Evolutionary conservation across 1,140 invertebrate genomes (phyloP), one percentile per base, ranked within the genome.

Genomic region (Eumaeus atala): DNA sequence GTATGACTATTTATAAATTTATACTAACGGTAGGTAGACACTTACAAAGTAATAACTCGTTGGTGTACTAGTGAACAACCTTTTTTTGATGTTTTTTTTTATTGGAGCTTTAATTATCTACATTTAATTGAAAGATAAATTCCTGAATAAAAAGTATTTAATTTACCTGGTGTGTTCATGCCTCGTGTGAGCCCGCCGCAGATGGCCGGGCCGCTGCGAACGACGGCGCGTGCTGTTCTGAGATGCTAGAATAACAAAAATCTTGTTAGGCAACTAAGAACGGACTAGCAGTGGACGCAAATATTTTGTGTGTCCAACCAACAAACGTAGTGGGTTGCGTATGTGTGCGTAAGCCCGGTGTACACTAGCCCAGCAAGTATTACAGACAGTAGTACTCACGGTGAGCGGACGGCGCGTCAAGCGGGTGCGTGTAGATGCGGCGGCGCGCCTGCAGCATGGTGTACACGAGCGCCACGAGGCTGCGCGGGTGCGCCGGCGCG

Each of bases 381-480:
- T 6, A 28, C 21, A 28, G 21, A 28, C 21, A 28, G 21, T 28
- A 28, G 21, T 28, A 28, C 21, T 28, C 21, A 42, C 38, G 44
- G 21, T 28, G 21, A 3, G 21, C 6, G 21, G 21, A n/a, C 33
- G 62, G 54, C 10, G 63, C 54, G 36, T 82, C 77, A 9, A 83
- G 67, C 9, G 80, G 77, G 28, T 79, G 73, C 38, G 79, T 83
- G 63, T 83, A 77, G 44, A 85, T 85, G 34, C 92, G 87, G 28
- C 91, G 91, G 65, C 93, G 90, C 11, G 95, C 94, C 74, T 93
- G 92, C 62, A 94, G 90, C 89, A 97, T 94, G 36, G 93, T 94
- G 75, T 95, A 96, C 3, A 97, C 95, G 21, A 97, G 94, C 10
- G 95, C 94, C 12, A 95, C 94, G 48, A 97, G 90, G 62, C 92